A percentile compares a stretch with the other conserved stretches of the same genome.
These are phyloP conservation scores for Chymomyza fuscimana DNA, from an alignment of 2,888 invertebrate genomes.

Conservation along the genomic window DNA sequence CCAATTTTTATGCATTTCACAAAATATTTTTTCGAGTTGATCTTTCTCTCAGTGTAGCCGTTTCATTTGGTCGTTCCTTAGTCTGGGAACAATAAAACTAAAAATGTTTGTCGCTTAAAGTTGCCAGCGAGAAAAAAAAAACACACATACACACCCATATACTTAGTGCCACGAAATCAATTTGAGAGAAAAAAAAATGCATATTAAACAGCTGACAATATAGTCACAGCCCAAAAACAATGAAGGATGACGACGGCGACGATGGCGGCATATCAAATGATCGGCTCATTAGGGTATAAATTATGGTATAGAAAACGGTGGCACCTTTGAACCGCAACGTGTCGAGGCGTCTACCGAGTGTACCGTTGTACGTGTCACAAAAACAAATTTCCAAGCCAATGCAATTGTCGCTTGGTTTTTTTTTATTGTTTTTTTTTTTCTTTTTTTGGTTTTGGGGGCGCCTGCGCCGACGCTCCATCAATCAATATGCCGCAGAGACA, in stretches of 20 bases:
- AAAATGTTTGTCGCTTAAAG: slow-evolving; percentile 56
- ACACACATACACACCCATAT: neutral
- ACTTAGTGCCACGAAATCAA: slow-evolving; percentile 36
- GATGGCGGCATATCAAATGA: slow-evolving; percentile 58
- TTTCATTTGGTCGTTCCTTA: neutral
- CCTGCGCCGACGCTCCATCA: slow-evolving; percentile 55
- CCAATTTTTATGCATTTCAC: no score
- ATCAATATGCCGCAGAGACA: slow-evolving; percentile 44
- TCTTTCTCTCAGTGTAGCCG: neutral
- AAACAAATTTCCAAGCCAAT: neutral
- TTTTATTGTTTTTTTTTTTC: neutral
- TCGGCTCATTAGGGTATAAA: slow-evolving; percentile 46
- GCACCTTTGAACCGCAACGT: slow-evolving; percentile 64
- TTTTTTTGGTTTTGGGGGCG: slow-evolving; percentile 17
- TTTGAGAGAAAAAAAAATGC: slow-evolving; percentile 20
- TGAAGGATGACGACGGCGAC: slow-evolving; percentile 12
- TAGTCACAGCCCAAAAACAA: slow-evolving; percentile 34
- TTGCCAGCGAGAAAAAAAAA: slow-evolving; percentile 25
- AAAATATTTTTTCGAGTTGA: no score
- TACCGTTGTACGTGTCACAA: slow-evolving; percentile 1
- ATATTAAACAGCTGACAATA: slow-evolving; percentile 22
- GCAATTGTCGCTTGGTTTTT: slow-evolving; percentile 12
- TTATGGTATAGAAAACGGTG: slow-evolving; percentile 44
- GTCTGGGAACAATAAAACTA: slow-evolving; percentile 23
- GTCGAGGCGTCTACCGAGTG: slow-evolving; percentile 21